Evolutionary conservation across 2,797 vertebrate genomes (phyloP).

Genomic region (Erpetoichthys calabaricus): DNA sequence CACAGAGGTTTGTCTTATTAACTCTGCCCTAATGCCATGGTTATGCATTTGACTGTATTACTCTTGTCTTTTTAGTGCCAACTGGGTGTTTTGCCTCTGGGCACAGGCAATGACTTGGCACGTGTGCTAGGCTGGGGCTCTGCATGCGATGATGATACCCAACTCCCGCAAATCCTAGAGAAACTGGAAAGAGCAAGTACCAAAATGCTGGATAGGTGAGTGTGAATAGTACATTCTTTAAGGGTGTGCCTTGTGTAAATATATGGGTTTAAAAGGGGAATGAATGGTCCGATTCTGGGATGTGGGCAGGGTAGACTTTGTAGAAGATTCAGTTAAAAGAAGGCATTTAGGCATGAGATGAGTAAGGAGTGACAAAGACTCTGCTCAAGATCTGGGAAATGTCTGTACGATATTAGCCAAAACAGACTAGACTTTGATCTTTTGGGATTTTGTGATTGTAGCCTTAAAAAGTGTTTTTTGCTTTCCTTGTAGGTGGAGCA

Average conservation of each 20-base stretch:
- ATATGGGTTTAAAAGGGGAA: no score
- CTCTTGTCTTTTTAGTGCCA: slow-evolving; percentile 60
- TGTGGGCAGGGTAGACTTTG: no score
- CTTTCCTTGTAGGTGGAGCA: slow-evolving; percentile 70
- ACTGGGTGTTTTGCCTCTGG: slow-evolving; percentile 82
- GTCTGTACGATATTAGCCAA: no score
- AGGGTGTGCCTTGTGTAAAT: no score
- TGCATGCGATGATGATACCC: slow-evolving; percentile 85
- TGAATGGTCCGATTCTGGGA: no score
- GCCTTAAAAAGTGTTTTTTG: not conserved
- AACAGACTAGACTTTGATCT: no score
- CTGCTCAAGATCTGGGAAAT: no score
- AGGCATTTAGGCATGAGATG: no score
- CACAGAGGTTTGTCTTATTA: not conserved
- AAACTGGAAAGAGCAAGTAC: slow-evolving; percentile 92
- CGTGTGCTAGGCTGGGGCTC: slow-evolving; percentile 91
- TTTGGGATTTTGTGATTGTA: not conserved
- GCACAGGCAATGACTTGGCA: slow-evolving; percentile 88
- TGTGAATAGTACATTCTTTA: not conserved
- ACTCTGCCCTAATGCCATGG: not conserved
- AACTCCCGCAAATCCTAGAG: slow-evolving; percentile 87
- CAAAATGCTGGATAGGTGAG: slow-evolving; percentile 90
- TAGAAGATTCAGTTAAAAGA: no score
- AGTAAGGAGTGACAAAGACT: no score
- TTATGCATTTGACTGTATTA: slow-evolving; percentile 9